Evolutionary conservation across 2,797 vertebrate species (phyloP).

Genomic region (Leuciscus waleckii): DNA sequence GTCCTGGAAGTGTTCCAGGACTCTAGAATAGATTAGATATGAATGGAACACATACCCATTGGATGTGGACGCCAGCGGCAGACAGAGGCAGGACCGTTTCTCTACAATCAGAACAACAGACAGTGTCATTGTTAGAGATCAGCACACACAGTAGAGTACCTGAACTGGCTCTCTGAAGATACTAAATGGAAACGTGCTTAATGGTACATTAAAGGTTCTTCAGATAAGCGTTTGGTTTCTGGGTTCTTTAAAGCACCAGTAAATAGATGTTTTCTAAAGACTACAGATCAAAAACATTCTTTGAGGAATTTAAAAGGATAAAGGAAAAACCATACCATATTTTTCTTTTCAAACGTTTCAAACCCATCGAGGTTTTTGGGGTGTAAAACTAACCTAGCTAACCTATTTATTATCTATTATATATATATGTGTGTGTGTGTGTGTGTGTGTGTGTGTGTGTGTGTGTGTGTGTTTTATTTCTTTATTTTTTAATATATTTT

Average conservation of each 20-base stretch:
- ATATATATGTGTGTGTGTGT: no score
- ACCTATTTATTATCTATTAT: background rate
- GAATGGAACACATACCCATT: conserved; percentile 69
- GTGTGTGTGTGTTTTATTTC: no score
- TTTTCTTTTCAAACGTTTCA: background rate
- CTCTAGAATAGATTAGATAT: conserved; percentile 53
- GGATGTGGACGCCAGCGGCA: conserved; percentile 80
- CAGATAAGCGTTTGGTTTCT: background rate
- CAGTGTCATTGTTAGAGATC: conserved; percentile 48
- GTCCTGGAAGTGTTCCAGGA: conserved; percentile 57
- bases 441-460: no score
- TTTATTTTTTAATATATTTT: no score
- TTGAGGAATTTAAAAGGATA: background rate
- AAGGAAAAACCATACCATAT: background rate
- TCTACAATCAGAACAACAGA: conserved; percentile 73
- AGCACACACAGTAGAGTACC: background rate
- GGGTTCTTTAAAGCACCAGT: background rate
- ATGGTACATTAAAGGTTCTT: background rate
- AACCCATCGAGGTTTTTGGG: background rate
- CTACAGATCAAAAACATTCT: background rate
- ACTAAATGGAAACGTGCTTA: background rate
- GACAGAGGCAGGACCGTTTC: conserved; percentile 80
- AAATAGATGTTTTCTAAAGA: conserved; percentile 7
- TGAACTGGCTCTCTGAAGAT: conserved; percentile 9
- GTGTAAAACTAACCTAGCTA: background rate